phyloP scores from a whole-genome alignment of 2,113 vertebrate genomes.

The Toxostoma redivivum region DNA sequence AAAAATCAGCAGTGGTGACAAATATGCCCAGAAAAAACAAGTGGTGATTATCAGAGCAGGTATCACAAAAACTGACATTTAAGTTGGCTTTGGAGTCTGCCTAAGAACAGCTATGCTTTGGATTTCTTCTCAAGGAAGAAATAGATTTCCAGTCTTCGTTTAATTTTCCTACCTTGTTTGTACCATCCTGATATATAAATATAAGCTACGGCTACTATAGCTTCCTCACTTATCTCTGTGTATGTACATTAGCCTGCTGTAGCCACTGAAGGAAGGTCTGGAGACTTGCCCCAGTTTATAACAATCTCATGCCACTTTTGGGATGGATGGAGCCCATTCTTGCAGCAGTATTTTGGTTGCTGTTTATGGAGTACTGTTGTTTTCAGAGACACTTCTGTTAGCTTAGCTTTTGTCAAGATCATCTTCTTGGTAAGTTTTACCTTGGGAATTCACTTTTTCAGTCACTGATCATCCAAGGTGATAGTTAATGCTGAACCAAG shows the following conservation, averaged over 20 bases:
- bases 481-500: not conserved
- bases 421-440: not conserved
- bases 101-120: not conserved
- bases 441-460: not conserved
- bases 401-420: not conserved
- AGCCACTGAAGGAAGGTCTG: not conserved
- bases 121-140: not conserved
- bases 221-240: rapidly evolving
- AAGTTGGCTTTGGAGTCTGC: not conserved
- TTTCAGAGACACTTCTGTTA: not conserved
- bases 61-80: not conserved
- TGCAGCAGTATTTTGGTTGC: not conserved
- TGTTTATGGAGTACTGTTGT: not conserved
- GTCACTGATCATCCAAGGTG: not conserved
- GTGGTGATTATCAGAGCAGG: not conserved
- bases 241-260: not conserved
- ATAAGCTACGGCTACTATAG: not conserved
- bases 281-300: not conserved
- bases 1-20: not conserved
- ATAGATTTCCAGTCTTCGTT: not conserved
- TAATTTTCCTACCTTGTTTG: not conserved
- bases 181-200: not conserved
- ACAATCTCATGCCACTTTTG: not conserved
- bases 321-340: not conserved
- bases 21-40: not conserved